A percentile compares a stretch with the other conserved stretches of the same genome.
Evolutionary conservation across 2,888 invertebrate species (phyloP).

Genomic region (Diaperis boleti): DNA sequence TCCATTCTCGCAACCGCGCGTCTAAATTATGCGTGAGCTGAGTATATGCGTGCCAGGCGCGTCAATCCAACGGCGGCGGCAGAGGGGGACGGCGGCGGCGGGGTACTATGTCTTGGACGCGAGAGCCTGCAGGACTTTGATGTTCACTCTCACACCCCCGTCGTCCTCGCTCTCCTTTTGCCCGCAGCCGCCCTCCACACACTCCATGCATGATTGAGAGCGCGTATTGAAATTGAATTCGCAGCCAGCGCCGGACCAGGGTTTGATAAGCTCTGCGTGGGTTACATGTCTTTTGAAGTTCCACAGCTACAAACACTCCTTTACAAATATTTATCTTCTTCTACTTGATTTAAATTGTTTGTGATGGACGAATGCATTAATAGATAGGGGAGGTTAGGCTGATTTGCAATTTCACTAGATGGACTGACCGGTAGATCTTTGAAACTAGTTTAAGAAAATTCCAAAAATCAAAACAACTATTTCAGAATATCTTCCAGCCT

Average conservation of each 20-base stretch:
- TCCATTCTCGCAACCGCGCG: constrained; percentile 67
- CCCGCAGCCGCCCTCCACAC: constrained; percentile 51
- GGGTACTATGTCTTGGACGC: constrained; percentile 56
- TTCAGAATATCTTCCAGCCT: background rate
- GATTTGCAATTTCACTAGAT: constrained; percentile 2
- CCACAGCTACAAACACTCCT: constrained; percentile 50
- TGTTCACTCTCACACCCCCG: constrained; percentile 57
- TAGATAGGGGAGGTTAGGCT: background rate
- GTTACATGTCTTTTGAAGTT: constrained; percentile 56
- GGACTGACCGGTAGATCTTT: constrained; percentile 18
- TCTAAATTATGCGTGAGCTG: constrained; percentile 68
- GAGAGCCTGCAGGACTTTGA: constrained; percentile 59
- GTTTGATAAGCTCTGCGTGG: constrained; percentile 59
- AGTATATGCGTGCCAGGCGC: constrained; percentile 65
- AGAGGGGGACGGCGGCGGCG: constrained; percentile 42
- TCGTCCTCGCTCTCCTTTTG: constrained; percentile 39
- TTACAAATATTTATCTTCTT: constrained; percentile 56
- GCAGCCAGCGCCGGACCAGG: constrained; percentile 59
- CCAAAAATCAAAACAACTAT: background rate
- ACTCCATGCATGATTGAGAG: constrained; percentile 66
- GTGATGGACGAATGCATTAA: constrained; percentile 53
- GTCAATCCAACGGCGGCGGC: constrained; percentile 56
- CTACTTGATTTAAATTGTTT: constrained; percentile 56
- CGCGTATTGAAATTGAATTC: constrained; percentile 68
- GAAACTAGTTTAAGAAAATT: background rate